These are phyloP conservation scores for Enhydra lutris DNA, from an alignment of 2,113 vertebrate species.

Conservation along the genomic window DNA sequence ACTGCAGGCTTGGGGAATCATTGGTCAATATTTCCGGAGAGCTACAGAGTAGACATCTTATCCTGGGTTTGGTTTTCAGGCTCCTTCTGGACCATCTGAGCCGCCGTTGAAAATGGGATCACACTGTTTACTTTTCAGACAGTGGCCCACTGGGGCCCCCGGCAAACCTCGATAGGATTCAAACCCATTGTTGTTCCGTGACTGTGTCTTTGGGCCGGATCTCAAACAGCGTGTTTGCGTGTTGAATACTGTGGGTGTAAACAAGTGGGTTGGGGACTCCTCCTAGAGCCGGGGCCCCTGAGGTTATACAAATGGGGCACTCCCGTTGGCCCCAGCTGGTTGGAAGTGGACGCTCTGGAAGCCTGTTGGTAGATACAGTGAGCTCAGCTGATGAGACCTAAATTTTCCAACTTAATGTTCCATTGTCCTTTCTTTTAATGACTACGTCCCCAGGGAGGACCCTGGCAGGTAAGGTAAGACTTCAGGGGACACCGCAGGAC, in stretches of 20 bases:
- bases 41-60: neutral
- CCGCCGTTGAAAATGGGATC: neutral
- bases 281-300: accelerated
- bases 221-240: accelerated
- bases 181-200: neutral
- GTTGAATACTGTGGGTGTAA: accelerated
- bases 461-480: neutral
- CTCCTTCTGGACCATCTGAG: neutral
- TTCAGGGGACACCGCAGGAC: neutral
- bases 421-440: neutral
- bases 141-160: neutral
- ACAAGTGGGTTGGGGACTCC: neutral
- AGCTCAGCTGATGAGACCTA: neutral
- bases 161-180: neutral
- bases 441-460: neutral
- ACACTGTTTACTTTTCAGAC: neutral
- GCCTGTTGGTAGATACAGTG: neutral
- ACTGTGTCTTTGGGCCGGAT: neutral
- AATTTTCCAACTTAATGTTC: neutral
- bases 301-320: accelerated
- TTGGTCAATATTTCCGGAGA: neutral
- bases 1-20: too few species aligned
- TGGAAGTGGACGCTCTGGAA: neutral
- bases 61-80: neutral
- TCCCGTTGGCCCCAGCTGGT: neutral